Evolutionary conservation across 2,113 vertebrate genomes (phyloP).

Genomic region (Coryphaenoides rupestris): DNA sequence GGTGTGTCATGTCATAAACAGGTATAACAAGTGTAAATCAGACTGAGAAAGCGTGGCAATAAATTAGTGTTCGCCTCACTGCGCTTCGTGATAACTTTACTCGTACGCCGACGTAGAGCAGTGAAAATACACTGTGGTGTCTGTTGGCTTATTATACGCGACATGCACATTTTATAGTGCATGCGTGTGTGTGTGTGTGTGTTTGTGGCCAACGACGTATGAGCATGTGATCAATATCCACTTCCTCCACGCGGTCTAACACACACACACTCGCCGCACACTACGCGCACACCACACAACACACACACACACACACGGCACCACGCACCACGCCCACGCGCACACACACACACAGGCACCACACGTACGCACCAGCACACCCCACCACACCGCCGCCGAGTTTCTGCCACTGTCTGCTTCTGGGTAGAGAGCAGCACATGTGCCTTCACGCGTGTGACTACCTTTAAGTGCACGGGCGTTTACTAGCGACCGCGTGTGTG

Average conservation of each 20-base stretch:
- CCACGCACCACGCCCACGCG: no score
- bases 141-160: neutral
- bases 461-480: neutral
- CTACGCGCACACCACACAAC: no score
- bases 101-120: neutral
- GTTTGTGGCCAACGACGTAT: slow-evolving; percentile 5
- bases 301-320: no score
- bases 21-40: no score
- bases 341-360: no score
- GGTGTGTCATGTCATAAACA: no score
- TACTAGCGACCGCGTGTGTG: neutral
- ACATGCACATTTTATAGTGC: neutral
- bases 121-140: neutral
- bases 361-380: no score
- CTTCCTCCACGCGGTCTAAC: slow-evolving; percentile 67
- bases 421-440: slow-evolving; percentile 5
- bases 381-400: no score
- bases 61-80: no score
- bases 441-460: neutral
- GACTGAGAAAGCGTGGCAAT: no score
- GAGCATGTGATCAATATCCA: slow-evolving; percentile 39
- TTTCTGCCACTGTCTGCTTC: no score
- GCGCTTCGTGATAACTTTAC: no score
- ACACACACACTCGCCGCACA: slow-evolving; percentile 26
- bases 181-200: slow-evolving; percentile 5